Evolutionary conservation across 2,888 invertebrate species (phyloP).

Genomic region (Lutraria lutraria): DNA sequence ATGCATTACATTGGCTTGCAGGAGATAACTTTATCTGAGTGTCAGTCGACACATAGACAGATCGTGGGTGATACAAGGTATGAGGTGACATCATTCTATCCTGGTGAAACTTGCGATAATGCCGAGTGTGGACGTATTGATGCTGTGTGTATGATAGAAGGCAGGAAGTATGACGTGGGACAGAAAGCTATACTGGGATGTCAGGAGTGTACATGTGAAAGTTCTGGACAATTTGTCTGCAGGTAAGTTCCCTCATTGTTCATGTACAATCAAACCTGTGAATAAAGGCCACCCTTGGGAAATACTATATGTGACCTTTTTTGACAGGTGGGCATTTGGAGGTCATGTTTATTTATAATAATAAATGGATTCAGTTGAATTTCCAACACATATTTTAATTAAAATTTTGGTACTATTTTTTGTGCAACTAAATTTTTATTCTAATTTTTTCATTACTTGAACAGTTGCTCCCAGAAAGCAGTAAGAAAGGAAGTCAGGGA

Average conservation of each 20-base stretch:
- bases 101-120: constrained; percentile 79
- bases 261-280: too few relatives aligned
- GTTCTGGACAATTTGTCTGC: constrained; percentile 78
- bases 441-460: too few relatives aligned
- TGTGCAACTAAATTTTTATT: too few relatives aligned
- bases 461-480: constrained; percentile 77
- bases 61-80: constrained; percentile 60
- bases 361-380: too few relatives aligned
- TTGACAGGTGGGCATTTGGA: too few relatives aligned
- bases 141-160: constrained; percentile 76
- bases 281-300: too few relatives aligned
- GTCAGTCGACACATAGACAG: constrained; percentile 73
- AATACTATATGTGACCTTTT: too few relatives aligned
- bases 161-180: constrained; percentile 72
- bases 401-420: too few relatives aligned
- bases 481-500: constrained; percentile 84
- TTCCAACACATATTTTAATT: too few relatives aligned
- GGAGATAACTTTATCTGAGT: constrained; percentile 70
- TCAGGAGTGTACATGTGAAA: constrained; percentile 80
- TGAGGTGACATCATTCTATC: constrained; percentile 79
- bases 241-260: constrained; percentile 67
- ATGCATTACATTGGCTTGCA: constrained; percentile 12
- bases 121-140: constrained; percentile 72
- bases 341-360: too few relatives aligned
- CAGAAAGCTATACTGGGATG: constrained; percentile 77